These are phyloP conservation scores for Napeogenes inachia DNA, from an alignment of 2,888 invertebrate species.

Conservation along the genomic window DNA sequence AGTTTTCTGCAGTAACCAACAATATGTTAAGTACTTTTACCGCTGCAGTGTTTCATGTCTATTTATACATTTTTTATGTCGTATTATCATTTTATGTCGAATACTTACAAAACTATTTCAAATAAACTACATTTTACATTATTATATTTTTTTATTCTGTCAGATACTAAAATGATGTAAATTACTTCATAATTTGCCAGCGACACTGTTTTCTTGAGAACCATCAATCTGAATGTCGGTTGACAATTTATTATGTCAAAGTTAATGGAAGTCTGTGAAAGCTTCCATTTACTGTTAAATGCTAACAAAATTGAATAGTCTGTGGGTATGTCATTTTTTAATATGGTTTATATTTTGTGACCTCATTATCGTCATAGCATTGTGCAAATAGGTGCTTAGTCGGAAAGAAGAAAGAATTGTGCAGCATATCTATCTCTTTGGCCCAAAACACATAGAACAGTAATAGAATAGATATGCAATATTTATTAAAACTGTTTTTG, in stretches of 20 bases:
- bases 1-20: not conserved
- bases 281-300: too few relatives aligned
- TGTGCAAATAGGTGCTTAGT: slow-evolving; percentile 50
- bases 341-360: slow-evolving; percentile 22
- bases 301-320: too few relatives aligned
- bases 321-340: not conserved
- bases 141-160: too few relatives aligned
- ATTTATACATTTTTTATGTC: not conserved
- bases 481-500: slow-evolving; percentile 39
- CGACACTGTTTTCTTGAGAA: too few relatives aligned
- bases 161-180: too few relatives aligned
- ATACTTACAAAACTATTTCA: not conserved
- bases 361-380: slow-evolving; percentile 46
- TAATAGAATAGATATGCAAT: slow-evolving; percentile 48
- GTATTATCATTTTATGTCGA: not conserved
- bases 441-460: slow-evolving; percentile 65
- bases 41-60: not conserved
- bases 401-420: slow-evolving; percentile 52
- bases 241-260: too few relatives aligned
- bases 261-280: too few relatives aligned
- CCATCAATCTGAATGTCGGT: too few relatives aligned
- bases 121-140: not conserved
- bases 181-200: too few relatives aligned
- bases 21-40: slow-evolving; percentile 6
- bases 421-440: slow-evolving; percentile 67